Base-by-base conservation (phyloP, 2,113 vertebrate species). In the Carassius carassius region DNA sequence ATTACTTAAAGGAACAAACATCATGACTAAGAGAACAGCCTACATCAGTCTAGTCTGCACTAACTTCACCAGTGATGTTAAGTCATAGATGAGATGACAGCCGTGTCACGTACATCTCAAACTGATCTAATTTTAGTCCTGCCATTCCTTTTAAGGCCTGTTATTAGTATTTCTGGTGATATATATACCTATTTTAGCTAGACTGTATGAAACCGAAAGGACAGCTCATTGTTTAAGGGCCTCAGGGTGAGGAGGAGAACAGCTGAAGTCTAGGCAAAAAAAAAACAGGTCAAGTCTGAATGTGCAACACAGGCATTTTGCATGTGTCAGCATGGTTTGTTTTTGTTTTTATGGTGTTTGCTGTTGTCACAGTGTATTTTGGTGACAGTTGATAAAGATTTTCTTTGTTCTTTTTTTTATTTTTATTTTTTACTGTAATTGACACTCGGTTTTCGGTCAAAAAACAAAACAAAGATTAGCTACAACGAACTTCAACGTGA, bases 161-260 rank as follows among this genome's bases (percentile, higher is more conserved):
- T 23, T 21, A 60, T 29, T 82, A 29, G 49, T 56, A 56, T 17
- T 60, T 19, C 12, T 32, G 13, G 13, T 17, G 17, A 16, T 44
- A 37, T 70, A 37, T 70, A 35, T 41, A 47, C 13, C 19, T 60
- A 5, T 67, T 67, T 67, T 67, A 67, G 25, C 16, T 35, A 16
- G 16, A 63, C 37, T 60, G 25, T 44, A 12, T 35, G 65, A 79
- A 83, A 74, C 51, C 58, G 35, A 74, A 86, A 84, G 67, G 67
- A 67, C 65, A 21, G 21, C n/a, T 72, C 74, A 35, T 62, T 60
- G 32, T 77, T 35, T 21, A 62, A 47, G 51, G n/a, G 35, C 65
- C 54, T 62, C 3, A 73, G 78, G 54, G 76, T 62, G 51, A 58
- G 79, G 80, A 65, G 63, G 62, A 70, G 25, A 69, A n/a, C 21